Conservation (phyloP, 2,888 invertebrate genomes). For the Buathra laborator region DNA sequence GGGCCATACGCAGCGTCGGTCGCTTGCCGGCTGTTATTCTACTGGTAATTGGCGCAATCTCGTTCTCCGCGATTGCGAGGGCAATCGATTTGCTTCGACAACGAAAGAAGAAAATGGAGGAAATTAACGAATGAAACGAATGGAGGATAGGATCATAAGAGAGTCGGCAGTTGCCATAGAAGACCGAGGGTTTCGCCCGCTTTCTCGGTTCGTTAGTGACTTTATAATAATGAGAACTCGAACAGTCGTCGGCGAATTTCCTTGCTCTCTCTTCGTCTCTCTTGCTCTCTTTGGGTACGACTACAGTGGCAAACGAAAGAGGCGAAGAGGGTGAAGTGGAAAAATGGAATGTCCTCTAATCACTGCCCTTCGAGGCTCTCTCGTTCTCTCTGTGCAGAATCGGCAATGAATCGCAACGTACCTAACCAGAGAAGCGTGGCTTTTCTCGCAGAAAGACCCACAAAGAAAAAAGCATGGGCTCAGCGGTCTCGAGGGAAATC, state of each 20-base stretch:
- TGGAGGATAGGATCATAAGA: neutral
- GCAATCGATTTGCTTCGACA: slow-evolving; percentile 78
- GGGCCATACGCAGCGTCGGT: slow-evolving; percentile 4
- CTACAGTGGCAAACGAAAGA: slow-evolving; percentile 29
- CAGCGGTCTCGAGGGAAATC: slow-evolving; percentile 65
- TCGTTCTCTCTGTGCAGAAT: slow-evolving; percentile 21
- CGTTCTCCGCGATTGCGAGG: slow-evolving; percentile 69
- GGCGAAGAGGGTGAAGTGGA: slow-evolving; percentile 71
- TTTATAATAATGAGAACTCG: slow-evolving; percentile 80
- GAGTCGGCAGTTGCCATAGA: slow-evolving; percentile 37
- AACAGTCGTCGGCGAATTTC: slow-evolving; percentile 53
- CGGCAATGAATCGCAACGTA: slow-evolving; percentile 42
- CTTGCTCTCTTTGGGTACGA: slow-evolving; percentile 35
- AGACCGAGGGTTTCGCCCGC: slow-evolving; percentile 63
- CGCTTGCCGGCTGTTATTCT: slow-evolving; percentile 23
- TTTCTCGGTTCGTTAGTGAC: slow-evolving; percentile 81
- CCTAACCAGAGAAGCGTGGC: slow-evolving; percentile 54
- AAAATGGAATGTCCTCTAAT: slow-evolving; percentile 81
- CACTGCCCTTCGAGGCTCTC: slow-evolving; percentile 72
- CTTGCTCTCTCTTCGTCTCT: slow-evolving; percentile 32
- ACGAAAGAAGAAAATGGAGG: slow-evolving; percentile 38
- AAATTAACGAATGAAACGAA: slow-evolving; percentile 22
- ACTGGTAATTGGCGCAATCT: slow-evolving; percentile 69
- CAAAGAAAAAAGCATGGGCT: slow-evolving; percentile 71
- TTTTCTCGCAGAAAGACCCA: slow-evolving; percentile 43